Evolutionary conservation across 2,888 invertebrate genomes (phyloP).

Genomic region (Napeogenes sylphis): DNA sequence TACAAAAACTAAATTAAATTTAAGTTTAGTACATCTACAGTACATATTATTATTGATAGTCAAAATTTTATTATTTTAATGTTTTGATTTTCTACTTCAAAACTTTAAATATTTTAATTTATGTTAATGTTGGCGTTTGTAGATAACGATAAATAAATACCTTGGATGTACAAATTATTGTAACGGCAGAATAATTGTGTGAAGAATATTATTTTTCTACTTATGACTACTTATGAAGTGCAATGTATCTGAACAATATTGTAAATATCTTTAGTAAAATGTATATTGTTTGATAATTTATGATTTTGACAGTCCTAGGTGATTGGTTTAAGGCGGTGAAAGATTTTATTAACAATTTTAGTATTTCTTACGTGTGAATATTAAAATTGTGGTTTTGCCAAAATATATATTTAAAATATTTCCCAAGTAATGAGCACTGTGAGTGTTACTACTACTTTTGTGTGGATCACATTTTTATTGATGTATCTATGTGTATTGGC

Average conservation of each 20-base stretch:
- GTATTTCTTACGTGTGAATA: constrained; percentile 20
- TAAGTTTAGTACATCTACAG: not conserved
- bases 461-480: constrained; percentile 60
- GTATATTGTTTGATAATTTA: no score
- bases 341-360: constrained; percentile 17
- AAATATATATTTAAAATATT: constrained; percentile 21
- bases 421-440: constrained; percentile 42
- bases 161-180: no score
- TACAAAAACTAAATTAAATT: not conserved
- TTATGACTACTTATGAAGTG: not conserved
- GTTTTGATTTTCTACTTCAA: not conserved
- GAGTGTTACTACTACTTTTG: constrained; percentile 50
- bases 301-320: no score
- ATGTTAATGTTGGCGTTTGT: no score
- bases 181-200: no score
- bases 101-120: no score
- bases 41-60: not conserved
- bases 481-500: constrained; percentile 65
- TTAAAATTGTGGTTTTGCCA: constrained; percentile 21
- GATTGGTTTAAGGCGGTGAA: constrained; percentile 16
- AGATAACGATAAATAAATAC: no score
- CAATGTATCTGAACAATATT: no score
- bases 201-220: not conserved
- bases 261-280: no score
- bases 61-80: not conserved